Percentiles rank a stretch among this genome's conserved stretches.
phyloP scores from a whole-genome alignment of 2,888 invertebrate species.

The Creontiades dilutus region DNA sequence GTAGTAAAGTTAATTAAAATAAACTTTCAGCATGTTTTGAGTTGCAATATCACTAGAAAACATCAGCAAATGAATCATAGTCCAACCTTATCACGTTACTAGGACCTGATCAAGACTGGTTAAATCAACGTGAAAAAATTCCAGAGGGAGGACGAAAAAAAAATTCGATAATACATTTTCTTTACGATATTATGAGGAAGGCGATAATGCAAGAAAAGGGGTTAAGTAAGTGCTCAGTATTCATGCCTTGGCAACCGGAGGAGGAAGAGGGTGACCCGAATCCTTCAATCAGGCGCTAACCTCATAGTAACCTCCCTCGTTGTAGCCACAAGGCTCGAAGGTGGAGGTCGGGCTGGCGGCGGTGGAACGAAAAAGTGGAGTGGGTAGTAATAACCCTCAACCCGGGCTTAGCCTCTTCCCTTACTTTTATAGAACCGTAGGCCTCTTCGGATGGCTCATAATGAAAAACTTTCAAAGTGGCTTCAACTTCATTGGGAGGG shows the following conservation, averaged over 20 bases:
- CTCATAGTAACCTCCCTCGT: constrained; percentile 67
- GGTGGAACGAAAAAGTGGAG: constrained; percentile 1
- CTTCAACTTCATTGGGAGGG: constrained; percentile 63
- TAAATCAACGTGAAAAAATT: constrained; percentile 27
- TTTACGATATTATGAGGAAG: constrained; percentile 6
- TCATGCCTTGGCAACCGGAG: constrained; percentile 63
- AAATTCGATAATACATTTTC: constrained; percentile 49
- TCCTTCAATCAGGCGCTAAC: constrained; percentile 71
- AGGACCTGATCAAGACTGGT: constrained; percentile 12
- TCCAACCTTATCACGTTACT: neutral
- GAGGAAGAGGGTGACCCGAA: constrained; percentile 64
- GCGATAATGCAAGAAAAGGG: constrained; percentile 62
- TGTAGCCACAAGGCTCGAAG: constrained; percentile 42
- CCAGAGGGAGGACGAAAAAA: neutral
- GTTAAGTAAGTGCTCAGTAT: constrained; percentile 69
- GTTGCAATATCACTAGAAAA: no score
- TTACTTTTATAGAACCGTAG: constrained; percentile 67
- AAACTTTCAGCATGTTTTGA: no score
- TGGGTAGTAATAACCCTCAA: constrained; percentile 69
- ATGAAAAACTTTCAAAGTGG: constrained; percentile 70
- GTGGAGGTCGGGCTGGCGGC: constrained; percentile 31
- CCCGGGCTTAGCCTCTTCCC: constrained; percentile 16
- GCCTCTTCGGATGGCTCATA: constrained; percentile 63
- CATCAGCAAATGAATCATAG: no score
- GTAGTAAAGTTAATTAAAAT: no score